Evolutionary conservation across 1,140 invertebrate species (phyloP), one percentile per base, ranked within the genome.

Genomic region (Watersipora subatra): DNA sequence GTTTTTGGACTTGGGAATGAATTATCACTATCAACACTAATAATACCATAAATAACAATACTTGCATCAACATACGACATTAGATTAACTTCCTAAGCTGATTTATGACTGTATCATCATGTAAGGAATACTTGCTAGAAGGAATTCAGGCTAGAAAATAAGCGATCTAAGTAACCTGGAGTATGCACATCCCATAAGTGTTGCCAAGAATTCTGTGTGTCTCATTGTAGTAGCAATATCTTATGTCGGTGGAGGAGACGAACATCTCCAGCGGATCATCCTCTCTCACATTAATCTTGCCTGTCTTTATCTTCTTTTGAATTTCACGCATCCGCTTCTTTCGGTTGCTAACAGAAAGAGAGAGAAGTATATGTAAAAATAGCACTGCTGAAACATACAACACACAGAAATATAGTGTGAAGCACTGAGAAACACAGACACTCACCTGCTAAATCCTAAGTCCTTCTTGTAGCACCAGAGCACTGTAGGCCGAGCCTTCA

Each of bases 391-490:
- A n/a, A n/a, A n/a, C n/a, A n/a, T n/a, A n/a, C n/a, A n/a, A n/a
- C n/a, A n/a, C n/a, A n/a, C n/a, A n/a, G n/a, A n/a, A n/a, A n/a
- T n/a, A n/a, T n/a, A n/a, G n/a, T n/a, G n/a, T n/a, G n/a, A n/a
- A n/a, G n/a, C n/a, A n/a, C n/a, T n/a, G n/a, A n/a, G n/a, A n/a
- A n/a, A n/a, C n/a, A n/a, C n/a, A n/a, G n/a, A n/a, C n/a, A 46
- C 67, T 64, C 82, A 89, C 87, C 88, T 90, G 77, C 88, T 95
- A 71, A 99, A 91, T 72, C 92, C 87, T 74, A 99, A 82, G 82
- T 93, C 89, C 75, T 92, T 98, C 80, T 99, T 99, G 78, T 99
- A 99, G 78, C 96, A 99, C 97, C 97, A 99, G 22, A 99, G 78
- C 0, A 98, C 92, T 59, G 78, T 76, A 12, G 96, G 95, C 65